A percentile compares a stretch with the other conserved stretches of the same genome.
Conservation (phyloP, 2,888 invertebrate species). For the Actias luna region DNA sequence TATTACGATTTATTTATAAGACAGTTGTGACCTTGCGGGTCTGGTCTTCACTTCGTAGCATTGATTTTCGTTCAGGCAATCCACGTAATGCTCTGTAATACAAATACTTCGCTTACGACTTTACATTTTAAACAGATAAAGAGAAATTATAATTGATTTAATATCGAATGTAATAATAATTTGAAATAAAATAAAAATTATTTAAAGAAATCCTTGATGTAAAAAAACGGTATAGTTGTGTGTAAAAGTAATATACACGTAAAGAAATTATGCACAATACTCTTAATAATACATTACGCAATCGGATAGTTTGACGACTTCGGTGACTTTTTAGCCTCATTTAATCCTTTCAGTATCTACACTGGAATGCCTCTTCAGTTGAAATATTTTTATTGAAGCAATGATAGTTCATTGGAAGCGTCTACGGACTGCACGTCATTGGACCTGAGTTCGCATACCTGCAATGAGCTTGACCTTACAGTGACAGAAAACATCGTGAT, state of each 20-base stretch:
- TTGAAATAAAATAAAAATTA: neutral
- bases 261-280: conserved; percentile 47
- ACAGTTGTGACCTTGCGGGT: neutral
- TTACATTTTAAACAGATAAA: neutral
- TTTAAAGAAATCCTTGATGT: neutral
- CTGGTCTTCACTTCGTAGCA: neutral
- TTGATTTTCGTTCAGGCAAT: neutral
- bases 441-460: no score
- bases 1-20: neutral
- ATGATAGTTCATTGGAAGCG: no score
- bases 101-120: neutral
- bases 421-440: no score
- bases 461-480: no score
- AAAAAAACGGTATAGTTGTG: neutral
- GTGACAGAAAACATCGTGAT: no score
- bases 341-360: conserved; percentile 45
- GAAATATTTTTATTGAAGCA: no score
- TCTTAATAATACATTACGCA: conserved; percentile 66
- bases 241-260: neutral
- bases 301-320: conserved; percentile 38
- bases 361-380: conserved; percentile 54
- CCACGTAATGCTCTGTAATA: neutral
- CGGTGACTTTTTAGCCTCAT: conserved; percentile 31
- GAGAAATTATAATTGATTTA: neutral
- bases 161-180: neutral